Conservation (phyloP, 37 sponge, comb jelly and placozoan genomes). For the Sycon ciliatum region DNA sequence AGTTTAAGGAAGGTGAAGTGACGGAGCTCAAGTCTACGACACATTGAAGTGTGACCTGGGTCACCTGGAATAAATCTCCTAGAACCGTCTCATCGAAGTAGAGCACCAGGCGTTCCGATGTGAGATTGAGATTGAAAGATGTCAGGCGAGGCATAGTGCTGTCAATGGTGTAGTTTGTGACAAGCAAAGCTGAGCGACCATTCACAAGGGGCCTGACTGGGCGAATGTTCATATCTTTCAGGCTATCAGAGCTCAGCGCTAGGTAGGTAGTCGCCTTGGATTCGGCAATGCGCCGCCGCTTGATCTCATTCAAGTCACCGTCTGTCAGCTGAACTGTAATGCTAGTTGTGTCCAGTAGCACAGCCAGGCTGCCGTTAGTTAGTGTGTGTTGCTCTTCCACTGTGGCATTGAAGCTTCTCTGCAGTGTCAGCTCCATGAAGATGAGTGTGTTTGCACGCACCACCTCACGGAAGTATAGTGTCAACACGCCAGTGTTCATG, state of each 20-base stretch:
- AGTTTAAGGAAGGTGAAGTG: background rate
- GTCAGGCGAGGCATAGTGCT: slow-evolving; percentile 38
- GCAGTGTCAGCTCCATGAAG: slow-evolving; percentile 65
- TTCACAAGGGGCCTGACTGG: slow-evolving; percentile 39
- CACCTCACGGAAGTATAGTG: slow-evolving; percentile 66
- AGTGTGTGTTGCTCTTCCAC: slow-evolving; percentile 48
- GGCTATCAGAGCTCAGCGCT: slow-evolving; percentile 25
- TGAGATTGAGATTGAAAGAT: slow-evolving; percentile 58
- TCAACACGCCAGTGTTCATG: slow-evolving; percentile 62
- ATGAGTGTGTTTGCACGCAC: slow-evolving; percentile 61
- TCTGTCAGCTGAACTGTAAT: background rate
- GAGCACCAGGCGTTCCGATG: slow-evolving; percentile 52
- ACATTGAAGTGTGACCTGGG: slow-evolving; percentile 44
- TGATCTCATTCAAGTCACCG: slow-evolving; percentile 66
- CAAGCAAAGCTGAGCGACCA: slow-evolving; percentile 37
- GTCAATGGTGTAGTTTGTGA: slow-evolving; percentile 49
- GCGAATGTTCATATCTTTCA: slow-evolving; percentile 58
- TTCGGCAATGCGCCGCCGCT: slow-evolving; percentile 54
- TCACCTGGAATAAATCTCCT: slow-evolving; percentile 31
- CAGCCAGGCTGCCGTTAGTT: slow-evolving; percentile 44
- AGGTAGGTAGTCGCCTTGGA: slow-evolving; percentile 30
- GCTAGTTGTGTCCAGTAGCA: slow-evolving; percentile 35
- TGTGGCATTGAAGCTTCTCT: slow-evolving; percentile 53
- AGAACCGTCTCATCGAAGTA: slow-evolving; percentile 81
- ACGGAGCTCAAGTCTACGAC: slow-evolving; percentile 27